These are phyloP conservation scores for Otis tarda DNA, from an alignment of 2,113 vertebrate genomes.

Conservation along the genomic window DNA sequence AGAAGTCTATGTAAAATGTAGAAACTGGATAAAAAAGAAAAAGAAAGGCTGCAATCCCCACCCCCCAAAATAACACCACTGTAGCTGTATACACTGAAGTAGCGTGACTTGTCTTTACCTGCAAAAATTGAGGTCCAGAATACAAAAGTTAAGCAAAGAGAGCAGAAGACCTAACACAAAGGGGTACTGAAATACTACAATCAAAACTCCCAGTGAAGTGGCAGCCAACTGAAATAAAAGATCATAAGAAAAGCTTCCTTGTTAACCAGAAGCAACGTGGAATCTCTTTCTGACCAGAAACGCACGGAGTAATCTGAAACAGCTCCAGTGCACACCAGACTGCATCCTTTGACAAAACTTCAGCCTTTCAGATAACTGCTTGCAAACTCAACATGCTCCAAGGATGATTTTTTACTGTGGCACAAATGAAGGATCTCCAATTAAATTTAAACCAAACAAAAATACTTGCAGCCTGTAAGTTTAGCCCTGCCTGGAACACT, in stretches of 20 bases:
- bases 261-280: neutral
- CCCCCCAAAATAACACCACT: neutral
- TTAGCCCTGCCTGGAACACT: neutral
- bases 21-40: neutral
- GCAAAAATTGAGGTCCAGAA: neutral
- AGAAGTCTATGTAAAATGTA: neutral
- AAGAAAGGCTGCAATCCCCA: neutral
- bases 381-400: neutral
- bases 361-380: neutral
- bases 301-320: neutral
- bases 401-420: neutral
- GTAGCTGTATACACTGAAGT: neutral
- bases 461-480: neutral
- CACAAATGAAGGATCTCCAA: neutral
- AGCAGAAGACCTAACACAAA: constrained; percentile 22
- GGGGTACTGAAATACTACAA: neutral
- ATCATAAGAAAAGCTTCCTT: constrained; percentile 2
- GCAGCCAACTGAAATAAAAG: constrained; percentile 45
- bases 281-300: neutral
- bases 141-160: neutral
- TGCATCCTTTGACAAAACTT: neutral
- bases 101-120: neutral
- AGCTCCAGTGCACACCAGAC: neutral
- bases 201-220: constrained; percentile 16
- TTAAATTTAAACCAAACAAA: neutral